Percentiles rank a stretch among this genome's conserved stretches.
phyloP scores from a whole-genome alignment of 64 coral and sea anemone species.

The Dendrophyllia cribrosa region DNA sequence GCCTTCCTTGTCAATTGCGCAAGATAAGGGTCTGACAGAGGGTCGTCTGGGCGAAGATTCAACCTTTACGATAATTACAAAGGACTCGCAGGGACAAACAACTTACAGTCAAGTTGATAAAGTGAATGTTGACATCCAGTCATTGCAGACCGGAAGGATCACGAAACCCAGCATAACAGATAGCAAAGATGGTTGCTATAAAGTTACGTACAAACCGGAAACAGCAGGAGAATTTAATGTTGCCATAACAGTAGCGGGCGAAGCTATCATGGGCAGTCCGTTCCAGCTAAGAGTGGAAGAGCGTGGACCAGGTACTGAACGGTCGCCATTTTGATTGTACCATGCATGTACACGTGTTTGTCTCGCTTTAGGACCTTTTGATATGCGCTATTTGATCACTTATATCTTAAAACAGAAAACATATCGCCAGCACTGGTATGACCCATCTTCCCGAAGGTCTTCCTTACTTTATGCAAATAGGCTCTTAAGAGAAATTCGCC shows the following conservation, averaged over 20 bases:
- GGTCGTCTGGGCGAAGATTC: background rate
- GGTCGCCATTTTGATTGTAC: no score
- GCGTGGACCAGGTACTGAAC: no score
- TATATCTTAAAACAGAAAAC: no score
- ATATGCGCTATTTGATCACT: no score
- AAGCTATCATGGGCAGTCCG: background rate
- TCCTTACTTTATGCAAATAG: no score
- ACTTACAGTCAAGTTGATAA: background rate
- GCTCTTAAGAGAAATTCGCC: no score
- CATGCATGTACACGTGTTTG: no score
- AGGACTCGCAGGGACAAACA: background rate
- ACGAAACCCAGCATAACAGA: background rate
- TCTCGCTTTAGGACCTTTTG: no score
- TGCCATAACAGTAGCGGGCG: background rate
- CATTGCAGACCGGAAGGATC: background rate
- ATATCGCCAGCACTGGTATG: no score
- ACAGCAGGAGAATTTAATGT: background rate
- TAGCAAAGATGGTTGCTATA: background rate
- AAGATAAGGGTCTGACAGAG: background rate
- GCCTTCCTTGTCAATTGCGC: background rate
- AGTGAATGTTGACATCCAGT: background rate
- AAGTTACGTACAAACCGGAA: background rate
- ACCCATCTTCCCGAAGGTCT: no score
- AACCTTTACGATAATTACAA: background rate
- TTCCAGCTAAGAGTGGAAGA: background rate